phyloP scores from a whole-genome alignment of 2,888 invertebrate genomes.

The Actias luna region DNA sequence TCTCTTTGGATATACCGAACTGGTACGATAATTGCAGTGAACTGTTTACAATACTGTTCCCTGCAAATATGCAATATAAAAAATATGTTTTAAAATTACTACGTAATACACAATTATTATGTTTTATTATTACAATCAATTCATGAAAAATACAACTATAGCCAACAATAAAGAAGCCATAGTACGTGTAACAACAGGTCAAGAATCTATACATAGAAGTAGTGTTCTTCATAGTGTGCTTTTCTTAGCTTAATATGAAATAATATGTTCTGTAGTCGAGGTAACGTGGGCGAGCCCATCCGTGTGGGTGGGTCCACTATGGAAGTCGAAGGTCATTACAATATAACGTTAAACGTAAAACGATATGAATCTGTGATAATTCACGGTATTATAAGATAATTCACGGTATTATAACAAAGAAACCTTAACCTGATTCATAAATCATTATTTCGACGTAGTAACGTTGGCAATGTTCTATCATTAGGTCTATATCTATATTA shows the following conservation, averaged over 20 bases:
- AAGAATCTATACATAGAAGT: background rate
- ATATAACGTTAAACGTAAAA: conserved; percentile 13
- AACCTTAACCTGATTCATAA: background rate
- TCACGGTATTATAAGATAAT: conserved; percentile 10
- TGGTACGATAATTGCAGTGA: too few relatives aligned
- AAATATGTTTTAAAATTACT: too few relatives aligned
- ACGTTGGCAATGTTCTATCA: background rate
- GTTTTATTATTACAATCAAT: background rate
- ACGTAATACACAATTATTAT: too few relatives aligned
- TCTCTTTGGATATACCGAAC: too few relatives aligned
- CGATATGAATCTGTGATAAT: conserved; percentile 5
- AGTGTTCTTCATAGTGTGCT: conserved; percentile 4
- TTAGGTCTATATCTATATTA: background rate
- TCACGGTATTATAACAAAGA: conserved; percentile 9
- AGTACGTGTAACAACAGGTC: background rate
- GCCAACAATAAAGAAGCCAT: background rate
- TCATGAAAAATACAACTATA: background rate
- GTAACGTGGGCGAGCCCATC: conserved; percentile 56
- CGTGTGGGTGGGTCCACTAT: conserved; percentile 50
- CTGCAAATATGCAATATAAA: too few relatives aligned
- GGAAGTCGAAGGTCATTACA: conserved; percentile 47
- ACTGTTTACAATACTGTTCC: background rate
- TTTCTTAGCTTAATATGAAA: conserved; percentile 13
- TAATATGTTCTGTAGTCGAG: conserved; percentile 16
- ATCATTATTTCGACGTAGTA: background rate